Conservation (phyloP, 2,113 vertebrate genomes). For the Cryptotis parvus region DNA sequence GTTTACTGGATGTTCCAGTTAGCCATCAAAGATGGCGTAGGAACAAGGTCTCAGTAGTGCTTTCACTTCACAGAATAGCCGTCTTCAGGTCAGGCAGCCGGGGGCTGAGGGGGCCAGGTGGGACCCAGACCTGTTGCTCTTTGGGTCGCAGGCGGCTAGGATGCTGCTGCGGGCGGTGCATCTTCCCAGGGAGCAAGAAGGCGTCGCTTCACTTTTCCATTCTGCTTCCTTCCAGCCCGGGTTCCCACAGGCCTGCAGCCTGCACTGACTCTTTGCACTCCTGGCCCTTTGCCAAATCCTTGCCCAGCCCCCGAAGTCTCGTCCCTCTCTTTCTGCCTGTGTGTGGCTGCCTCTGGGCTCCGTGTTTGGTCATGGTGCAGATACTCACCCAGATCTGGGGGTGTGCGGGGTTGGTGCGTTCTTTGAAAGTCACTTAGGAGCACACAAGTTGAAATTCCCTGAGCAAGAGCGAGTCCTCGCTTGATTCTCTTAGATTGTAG, state of each 20-base stretch:
- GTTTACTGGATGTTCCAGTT: background rate
- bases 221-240: constrained; percentile 77
- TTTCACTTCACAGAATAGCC: too few relatives aligned
- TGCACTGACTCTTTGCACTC: constrained; percentile 79
- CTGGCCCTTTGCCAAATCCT: constrained; percentile 7
- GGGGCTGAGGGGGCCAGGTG: too few relatives aligned
- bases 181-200: constrained; percentile 67
- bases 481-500: constrained; percentile 2
- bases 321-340: background rate
- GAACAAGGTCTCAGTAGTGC: too few relatives aligned
- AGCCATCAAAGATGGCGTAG: fast-evolving
- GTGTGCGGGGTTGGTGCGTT: constrained; percentile 66
- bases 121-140: too few relatives aligned
- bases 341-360: background rate
- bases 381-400: constrained; percentile 44
- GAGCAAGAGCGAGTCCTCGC: background rate
- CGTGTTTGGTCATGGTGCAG: background rate
- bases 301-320: constrained; percentile 45
- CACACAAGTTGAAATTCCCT: background rate
- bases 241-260: constrained; percentile 63
- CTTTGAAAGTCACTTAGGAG: constrained; percentile 52
- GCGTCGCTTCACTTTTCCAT: constrained; percentile 74
- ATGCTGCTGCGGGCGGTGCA: background rate
- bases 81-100: too few relatives aligned
- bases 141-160: too few relatives aligned